Conservation (phyloP, 1,140 invertebrate species). For the Aphis gossypii region DNA sequence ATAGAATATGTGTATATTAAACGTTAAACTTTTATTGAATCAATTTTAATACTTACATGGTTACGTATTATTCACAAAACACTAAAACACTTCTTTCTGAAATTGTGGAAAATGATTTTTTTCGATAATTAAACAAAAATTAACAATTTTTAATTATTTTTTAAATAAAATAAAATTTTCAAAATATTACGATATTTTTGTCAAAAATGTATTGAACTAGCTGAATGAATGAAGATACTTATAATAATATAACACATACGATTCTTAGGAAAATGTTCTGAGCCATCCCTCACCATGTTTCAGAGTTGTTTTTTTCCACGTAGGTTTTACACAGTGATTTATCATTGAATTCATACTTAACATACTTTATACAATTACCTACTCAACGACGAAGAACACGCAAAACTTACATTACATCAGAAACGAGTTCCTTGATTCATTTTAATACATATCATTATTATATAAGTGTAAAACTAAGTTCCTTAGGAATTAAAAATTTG, state of each 20-base stretch:
- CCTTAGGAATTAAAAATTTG: neutral
- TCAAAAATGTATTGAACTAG: no score
- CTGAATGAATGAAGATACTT: no score
- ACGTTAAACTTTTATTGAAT: no score
- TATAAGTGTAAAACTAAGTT: neutral
- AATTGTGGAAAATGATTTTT: no score
- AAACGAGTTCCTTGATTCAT: neutral
- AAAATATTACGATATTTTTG: no score
- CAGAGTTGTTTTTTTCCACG: neutral
- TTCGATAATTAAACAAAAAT: no score
- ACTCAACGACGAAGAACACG: neutral
- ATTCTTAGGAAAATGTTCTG: neutral
- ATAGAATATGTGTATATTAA: no score
- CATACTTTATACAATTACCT: neutral
- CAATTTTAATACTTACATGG: no score
- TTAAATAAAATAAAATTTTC: no score
- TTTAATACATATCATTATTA: neutral
- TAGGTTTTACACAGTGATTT: neutral
- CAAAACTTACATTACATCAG: neutral
- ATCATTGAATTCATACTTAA: neutral
- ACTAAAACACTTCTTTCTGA: no score
- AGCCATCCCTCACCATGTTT: neutral
- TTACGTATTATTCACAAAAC: no score
- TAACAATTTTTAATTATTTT: no score
- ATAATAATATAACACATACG: neutral